Conservation (phyloP, 2,113 vertebrate species). For the Stigmatopora argus region DNA sequence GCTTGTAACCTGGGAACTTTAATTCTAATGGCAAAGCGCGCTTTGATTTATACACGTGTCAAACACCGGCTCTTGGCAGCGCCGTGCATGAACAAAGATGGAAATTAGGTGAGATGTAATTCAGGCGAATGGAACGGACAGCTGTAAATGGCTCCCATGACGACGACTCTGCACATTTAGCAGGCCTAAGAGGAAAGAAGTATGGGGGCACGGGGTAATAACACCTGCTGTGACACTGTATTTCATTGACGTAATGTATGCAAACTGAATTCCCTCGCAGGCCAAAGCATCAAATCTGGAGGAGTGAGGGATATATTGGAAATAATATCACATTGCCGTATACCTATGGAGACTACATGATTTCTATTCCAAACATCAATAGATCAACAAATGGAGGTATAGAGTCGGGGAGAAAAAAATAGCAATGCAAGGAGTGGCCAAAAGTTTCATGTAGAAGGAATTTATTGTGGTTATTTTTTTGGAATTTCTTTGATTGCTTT, state of each 20-base stretch:
- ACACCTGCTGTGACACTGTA: slow-evolving; percentile 30
- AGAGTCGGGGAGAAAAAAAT: background rate
- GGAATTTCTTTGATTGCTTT: slow-evolving; percentile 22
- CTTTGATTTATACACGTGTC: slow-evolving; percentile 53
- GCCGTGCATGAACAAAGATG: slow-evolving; percentile 46
- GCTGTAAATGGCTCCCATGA: slow-evolving; percentile 50
- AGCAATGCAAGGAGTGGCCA: too few species aligned
- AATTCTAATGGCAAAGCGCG: slow-evolving; percentile 36
- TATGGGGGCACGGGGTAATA: slow-evolving; percentile 42
- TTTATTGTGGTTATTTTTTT: too few species aligned
- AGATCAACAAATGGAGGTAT: slow-evolving; percentile 35
- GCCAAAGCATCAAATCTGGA: background rate
- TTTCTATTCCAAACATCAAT: slow-evolving; percentile 32
- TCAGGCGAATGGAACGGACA: slow-evolving; percentile 51
- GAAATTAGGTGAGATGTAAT: slow-evolving; percentile 52
- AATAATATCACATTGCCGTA: background rate
- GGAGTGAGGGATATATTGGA: background rate
- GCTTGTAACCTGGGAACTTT: slow-evolving; percentile 34
- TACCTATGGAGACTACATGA: slow-evolving; percentile 18
- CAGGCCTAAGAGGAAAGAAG: slow-evolving; percentile 32
- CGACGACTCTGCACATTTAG: slow-evolving; percentile 37
- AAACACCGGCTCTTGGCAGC: slow-evolving; percentile 35
- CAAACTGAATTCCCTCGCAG: slow-evolving; percentile 10
- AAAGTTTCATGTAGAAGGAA: too few species aligned
- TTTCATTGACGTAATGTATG: slow-evolving; percentile 29